Base-by-base conservation (phyloP, 2,888 invertebrate species). In the Pachycephus smyrnensis region DNA sequence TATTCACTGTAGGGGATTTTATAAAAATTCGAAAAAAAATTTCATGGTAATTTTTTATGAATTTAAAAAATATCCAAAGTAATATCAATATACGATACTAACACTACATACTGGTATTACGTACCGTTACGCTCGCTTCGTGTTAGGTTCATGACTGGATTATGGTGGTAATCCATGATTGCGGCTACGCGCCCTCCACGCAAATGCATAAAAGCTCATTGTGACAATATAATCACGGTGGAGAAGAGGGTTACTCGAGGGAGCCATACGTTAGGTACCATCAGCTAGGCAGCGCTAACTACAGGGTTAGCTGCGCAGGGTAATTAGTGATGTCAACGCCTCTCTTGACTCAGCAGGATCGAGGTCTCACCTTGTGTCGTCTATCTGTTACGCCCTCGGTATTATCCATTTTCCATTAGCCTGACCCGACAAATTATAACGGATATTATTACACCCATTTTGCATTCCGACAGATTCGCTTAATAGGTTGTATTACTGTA, bases 241-340 rank as follows among this genome's bases (percentile, higher is more conserved):
- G 78, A 78, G 81, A 78, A 80, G 81, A 81, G 81, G 78, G 80
- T 80, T 77, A 76, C 73, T 77, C 75, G 80, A 78, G 82, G 82
- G 76, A 76, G 75, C 71, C 73, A 76, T 78, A 76, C 78, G 78
- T 78, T 78, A 78, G 73, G 75, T 76, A 78, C 75, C 75, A 36
- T 33, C 74, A 23, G 37, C 74, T 12, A 74, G 36, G 33, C 33
- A 33, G 33, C 76, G 73, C 68, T 74, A 71, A 33, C 32, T 37
- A 74, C 76, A 35, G 75, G 75, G 75, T 76, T 76, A 76, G 79
- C 76, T 76, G 76, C 73, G 76, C 76, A 12, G 37, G 73, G 79
- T 87, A 87, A 86, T 87, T 86, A 85, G 83, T 83, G 79, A 82
- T 84, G 83, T 84, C 82, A 84, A 84, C 82, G 83, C 82, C 82